Evolutionary conservation across 2,888 invertebrate genomes (phyloP).

Genomic region (Xanthia icteritia): DNA sequence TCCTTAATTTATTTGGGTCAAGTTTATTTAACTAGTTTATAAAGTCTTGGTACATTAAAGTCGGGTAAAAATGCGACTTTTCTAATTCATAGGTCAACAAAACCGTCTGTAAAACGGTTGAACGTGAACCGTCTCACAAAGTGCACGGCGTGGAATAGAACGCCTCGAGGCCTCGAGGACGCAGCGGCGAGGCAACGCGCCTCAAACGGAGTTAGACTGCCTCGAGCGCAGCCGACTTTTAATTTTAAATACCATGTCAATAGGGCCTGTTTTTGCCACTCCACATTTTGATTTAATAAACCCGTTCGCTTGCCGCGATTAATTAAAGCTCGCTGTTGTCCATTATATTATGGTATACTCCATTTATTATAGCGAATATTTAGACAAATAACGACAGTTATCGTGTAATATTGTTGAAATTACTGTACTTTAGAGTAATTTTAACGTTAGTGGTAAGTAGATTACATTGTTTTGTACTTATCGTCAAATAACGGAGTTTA

Average conservation of each 20-base stretch:
- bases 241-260: not conserved
- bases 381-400: too few species aligned
- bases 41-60: not conserved
- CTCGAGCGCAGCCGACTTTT: slow-evolving; percentile 61
- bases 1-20: not conserved
- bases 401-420: too few species aligned
- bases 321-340: not conserved
- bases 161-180: slow-evolving; percentile 32
- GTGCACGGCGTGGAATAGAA: slow-evolving; percentile 28
- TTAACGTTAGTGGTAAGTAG: too few species aligned
- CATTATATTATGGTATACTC: too few species aligned
- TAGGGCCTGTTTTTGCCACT: slow-evolving; percentile 30
- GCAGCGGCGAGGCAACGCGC: slow-evolving; percentile 56
- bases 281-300: not conserved
- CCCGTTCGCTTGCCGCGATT: not conserved
- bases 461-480: too few species aligned
- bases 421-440: too few species aligned
- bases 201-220: slow-evolving; percentile 54
- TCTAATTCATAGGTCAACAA: slow-evolving; percentile 73
- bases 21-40: slow-evolving; percentile 1
- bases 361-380: too few species aligned
- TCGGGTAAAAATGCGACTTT: slow-evolving; percentile 61
- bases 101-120: slow-evolving; percentile 37
- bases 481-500: too few species aligned
- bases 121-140: not conserved